Evolutionary conservation across 1,140 invertebrate species (phyloP).

Genomic region (Lethrus apterus): DNA sequence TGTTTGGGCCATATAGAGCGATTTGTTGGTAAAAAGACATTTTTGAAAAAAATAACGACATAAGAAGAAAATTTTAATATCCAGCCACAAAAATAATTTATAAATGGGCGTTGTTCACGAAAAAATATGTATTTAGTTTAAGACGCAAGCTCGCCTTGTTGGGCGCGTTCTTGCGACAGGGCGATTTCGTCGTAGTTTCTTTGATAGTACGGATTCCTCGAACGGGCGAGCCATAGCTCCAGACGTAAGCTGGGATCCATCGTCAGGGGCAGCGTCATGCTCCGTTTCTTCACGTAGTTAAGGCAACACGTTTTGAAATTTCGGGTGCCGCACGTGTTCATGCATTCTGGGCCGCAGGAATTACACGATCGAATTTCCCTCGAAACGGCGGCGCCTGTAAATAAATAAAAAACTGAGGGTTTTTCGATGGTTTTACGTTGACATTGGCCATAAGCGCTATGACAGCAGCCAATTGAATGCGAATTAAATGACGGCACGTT

Average conservation of each 20-base stretch:
- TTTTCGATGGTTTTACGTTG: background rate
- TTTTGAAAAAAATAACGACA: too few species aligned
- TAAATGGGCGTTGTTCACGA: too few species aligned
- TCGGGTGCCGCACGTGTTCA: constrained; percentile 48
- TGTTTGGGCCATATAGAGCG: too few species aligned
- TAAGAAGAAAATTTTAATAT: too few species aligned
- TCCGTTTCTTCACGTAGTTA: constrained; percentile 50
- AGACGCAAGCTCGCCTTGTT: constrained; percentile 1
- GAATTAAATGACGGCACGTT: background rate
- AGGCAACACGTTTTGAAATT: constrained; percentile 55
- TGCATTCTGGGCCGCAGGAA: constrained; percentile 51
- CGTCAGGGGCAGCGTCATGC: constrained; percentile 18
- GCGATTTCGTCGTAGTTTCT: constrained; percentile 6
- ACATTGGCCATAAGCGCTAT: background rate
- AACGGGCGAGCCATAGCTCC: constrained; percentile 37
- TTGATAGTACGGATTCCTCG: constrained; percentile 22
- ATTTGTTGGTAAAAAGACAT: too few species aligned
- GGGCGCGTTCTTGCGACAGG: background rate
- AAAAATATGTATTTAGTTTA: too few species aligned
- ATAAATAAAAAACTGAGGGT: background rate
- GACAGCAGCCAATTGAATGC: background rate
- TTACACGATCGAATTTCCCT: constrained; percentile 40
- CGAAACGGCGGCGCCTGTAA: constrained; percentile 1
- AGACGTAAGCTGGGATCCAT: constrained; percentile 35
- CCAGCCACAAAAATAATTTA: too few species aligned